A percentile compares a stretch with the other conserved stretches of the same genome.
Evolutionary conservation across 2,888 invertebrate genomes (phyloP).

Genomic region (Habrosyne pyritoides): DNA sequence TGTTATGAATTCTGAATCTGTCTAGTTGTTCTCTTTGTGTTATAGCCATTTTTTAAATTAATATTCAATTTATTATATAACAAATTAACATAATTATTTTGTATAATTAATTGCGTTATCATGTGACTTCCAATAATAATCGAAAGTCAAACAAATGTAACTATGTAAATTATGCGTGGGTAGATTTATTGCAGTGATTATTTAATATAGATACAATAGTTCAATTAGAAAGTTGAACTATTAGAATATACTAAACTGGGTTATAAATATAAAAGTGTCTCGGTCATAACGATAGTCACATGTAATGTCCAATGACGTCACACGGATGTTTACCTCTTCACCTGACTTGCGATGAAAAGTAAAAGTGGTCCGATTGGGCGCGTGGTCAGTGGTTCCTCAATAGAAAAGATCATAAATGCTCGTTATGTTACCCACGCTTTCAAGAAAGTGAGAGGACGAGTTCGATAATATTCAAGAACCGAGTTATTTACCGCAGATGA

Average conservation of each 20-base stretch:
- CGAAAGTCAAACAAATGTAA: conserved; percentile 1
- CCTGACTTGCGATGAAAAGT: conserved; percentile 61
- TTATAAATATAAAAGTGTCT: neutral
- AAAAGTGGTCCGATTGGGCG: conserved; percentile 76
- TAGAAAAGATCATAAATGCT: conserved; percentile 63
- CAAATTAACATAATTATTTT: neutral
- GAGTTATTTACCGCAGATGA: conserved; percentile 20
- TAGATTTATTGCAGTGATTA: neutral
- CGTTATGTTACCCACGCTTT: conserved; percentile 48
- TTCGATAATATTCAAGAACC: conserved; percentile 14
- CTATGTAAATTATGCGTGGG: neutral
- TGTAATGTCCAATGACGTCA: conserved; percentile 42
- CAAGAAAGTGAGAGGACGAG: conserved; percentile 71
- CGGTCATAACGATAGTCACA: neutral
- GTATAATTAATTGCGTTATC: neutral
- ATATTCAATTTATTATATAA: no score
- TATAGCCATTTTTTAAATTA: no score
- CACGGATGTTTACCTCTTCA: conserved; percentile 43
- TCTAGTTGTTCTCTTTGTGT: no score
- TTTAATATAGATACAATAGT: neutral
- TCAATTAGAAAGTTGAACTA: conserved; percentile 4
- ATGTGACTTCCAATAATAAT: neutral
- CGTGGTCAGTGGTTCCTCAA: conserved; percentile 44
- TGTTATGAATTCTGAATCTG: neutral
- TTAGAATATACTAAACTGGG: neutral